Evolutionary conservation across 37 sponge, comb jelly and placozoan genomes (phyloP), one percentile per base, ranked within the genome.

Genomic region (Theonella swinhoei): DNA sequence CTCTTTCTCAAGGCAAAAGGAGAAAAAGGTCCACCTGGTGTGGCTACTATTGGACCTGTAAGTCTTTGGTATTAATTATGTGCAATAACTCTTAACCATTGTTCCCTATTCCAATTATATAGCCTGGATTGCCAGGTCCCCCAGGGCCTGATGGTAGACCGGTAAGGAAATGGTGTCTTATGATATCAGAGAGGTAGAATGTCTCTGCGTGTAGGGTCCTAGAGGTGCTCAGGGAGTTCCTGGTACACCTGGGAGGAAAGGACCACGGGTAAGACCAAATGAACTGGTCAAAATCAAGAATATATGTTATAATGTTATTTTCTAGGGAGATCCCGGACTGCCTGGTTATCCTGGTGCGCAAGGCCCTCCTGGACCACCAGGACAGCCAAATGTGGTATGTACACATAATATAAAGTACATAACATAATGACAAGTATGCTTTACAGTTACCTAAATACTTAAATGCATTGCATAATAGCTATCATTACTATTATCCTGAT

Each of bases 1-100:
- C n/a, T n/a, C n/a, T n/a, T n/a, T n/a, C n/a, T n/a, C n/a, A n/a
- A 91, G 92, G 73, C 58, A 39, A 92, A 92, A 81, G 93, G 93
- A 77, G 42, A 85, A 54, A 84, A 81, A 35, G 93, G 93, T 59
- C 75, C 54, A 4, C 75, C 83, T 43, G 93, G 93, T n/a, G 75
- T 66, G 7, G 11, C 58, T 25, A 41, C 70, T 23, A 69, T 78
- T 82, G 89, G 89, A 71, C 83, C 89, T 19, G 88, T 88, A 79
- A 80, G 87, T 74, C 7, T 8, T 3, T 39, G 9, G 33, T 31
- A n/a, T n/a, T n/a, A n/a, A n/a, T n/a, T n/a, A n/a, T n/a, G n/a
- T n/a, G n/a, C n/a, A n/a, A n/a, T n/a, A n/a, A n/a, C 22, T 24
- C 72, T 32, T 69, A n/a, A n/a, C n/a, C n/a, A n/a, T n/a, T n/a